phyloP scores from a whole-genome alignment of 2,113 vertebrate species.

The Mesoclemmys tuberculata region DNA sequence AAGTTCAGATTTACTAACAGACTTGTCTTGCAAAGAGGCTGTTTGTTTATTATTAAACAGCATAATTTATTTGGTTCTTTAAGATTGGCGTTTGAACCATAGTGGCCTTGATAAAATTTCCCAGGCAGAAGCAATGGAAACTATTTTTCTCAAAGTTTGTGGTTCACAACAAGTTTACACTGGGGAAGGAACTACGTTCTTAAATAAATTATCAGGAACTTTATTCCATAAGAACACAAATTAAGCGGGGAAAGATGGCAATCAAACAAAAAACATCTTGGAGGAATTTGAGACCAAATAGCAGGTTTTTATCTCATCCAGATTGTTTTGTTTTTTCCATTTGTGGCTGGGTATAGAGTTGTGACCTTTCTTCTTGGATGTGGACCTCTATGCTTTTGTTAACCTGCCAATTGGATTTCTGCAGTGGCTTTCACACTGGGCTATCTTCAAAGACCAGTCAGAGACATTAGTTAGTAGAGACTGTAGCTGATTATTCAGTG shows the following conservation, averaged over 20 bases:
- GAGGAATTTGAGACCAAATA: not conserved
- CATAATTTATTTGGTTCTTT: not conserved
- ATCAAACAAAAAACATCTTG: not conserved
- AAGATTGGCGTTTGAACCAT: not conserved
- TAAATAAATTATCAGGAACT: not conserved
- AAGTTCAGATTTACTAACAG: constrained; percentile 1
- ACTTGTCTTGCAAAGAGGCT: not conserved
- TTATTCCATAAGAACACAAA: not conserved
- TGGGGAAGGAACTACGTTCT: not conserved
- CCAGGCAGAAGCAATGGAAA: not conserved
- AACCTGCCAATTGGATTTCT: not conserved
- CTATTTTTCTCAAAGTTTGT: not conserved
- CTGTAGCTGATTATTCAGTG: not conserved
- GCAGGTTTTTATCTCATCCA: not conserved
- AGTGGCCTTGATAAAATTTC: not conserved
- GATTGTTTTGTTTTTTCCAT: not conserved
- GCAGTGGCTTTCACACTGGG: fast-evolving
- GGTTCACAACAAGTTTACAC: not conserved
- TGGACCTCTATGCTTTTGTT: not conserved
- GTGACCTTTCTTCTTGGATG: not conserved
- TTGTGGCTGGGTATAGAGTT: not conserved
- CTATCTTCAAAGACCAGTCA: not conserved
- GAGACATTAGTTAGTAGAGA: not conserved
- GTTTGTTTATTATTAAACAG: constrained; percentile 27
- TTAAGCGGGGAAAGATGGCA: not conserved